Base-by-base conservation (phyloP, 2,888 invertebrate genomes). In the Agelastica alni region DNA sequence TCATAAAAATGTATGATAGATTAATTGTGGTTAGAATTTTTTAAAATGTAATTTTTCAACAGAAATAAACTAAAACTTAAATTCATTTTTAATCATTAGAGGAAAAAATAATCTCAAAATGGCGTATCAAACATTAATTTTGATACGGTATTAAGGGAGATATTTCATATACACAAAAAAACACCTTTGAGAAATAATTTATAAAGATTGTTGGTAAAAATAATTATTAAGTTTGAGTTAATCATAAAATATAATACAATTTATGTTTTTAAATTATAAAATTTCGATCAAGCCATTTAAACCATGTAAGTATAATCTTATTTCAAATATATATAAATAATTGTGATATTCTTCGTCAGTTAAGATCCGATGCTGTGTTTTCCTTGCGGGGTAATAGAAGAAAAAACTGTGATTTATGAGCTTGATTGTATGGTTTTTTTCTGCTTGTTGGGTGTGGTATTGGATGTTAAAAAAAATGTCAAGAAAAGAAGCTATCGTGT, bases 401-500 rank as follows among this genome's bases (percentile, higher is more conserved):
- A 49, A 49, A n/a, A 49, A 49, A 41, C 41, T 16, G 49, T 49
- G 49, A 49, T 49, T 49, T 49, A 49, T 49, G 49, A 41, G 41
- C 49, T 49, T 41, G 49, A 49, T 49, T 49, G 49, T 49, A 41
- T 13, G 41, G 48, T 41, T 49, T 48, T 47, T 49, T 41, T 32
- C 32, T 18, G 31, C 49, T 41, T 22, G 49, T 41, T 41, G 34
- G 20, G 26, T 28, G 12, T 39, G 31, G 30, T 39, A 30, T 37
- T 49, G 31, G 49, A 42, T 41, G 49, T 49, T 32, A 37, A 39
- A 41, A 18, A 31, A 17, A 49, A n/a, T 41, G 49, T 32, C 49
- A 32, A 30, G 22, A 42, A 42, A 49, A 32, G 41, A 42, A 41
- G 32, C 37, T n/a, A n/a, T n/a, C n/a, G n/a, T n/a, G n/a, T n/a